These are phyloP conservation scores for Zygaena filipendulae DNA, from an alignment of 2,888 invertebrate genomes.

Conservation along the genomic window DNA sequence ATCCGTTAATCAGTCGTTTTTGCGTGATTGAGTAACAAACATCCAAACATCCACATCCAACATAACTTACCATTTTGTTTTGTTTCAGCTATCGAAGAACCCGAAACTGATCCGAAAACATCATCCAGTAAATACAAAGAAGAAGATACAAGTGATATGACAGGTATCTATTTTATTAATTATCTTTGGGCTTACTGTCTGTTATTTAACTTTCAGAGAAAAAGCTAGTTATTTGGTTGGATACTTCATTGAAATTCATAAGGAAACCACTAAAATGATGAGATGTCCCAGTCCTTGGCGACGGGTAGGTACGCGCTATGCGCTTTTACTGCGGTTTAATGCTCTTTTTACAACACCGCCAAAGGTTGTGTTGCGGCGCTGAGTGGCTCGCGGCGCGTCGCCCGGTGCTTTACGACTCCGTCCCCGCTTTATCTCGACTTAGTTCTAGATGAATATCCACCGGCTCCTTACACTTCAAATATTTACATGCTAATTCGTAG, in stretches of 20 bases:
- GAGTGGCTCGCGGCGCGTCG: slow-evolving; percentile 23
- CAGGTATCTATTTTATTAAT: no score
- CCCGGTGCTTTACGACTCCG: slow-evolving; percentile 55
- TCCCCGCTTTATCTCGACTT: slow-evolving; percentile 55
- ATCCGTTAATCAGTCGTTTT: no score
- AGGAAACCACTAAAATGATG: slow-evolving; percentile 53
- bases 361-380: slow-evolving; percentile 49
- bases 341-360: slow-evolving; percentile 65
- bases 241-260: slow-evolving; percentile 69
- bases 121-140: no score
- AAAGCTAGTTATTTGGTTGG: no score
- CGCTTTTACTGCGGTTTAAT: slow-evolving; percentile 68
- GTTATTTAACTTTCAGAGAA: no score
- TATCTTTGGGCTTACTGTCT: no score
- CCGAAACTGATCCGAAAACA: no score
- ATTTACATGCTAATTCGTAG: slow-evolving; percentile 68
- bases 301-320: slow-evolving; percentile 32
- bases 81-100: no score
- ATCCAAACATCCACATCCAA: no score
- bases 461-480: slow-evolving; percentile 64
- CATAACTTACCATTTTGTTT: no score
- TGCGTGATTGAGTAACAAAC: no score
- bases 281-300: neutral
- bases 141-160: no score
- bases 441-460: slow-evolving; percentile 60